Evolutionary conservation across 2,113 vertebrate genomes (phyloP), one percentile per base, ranked within the genome.

Genomic region (Scartelaos histophorus): DNA sequence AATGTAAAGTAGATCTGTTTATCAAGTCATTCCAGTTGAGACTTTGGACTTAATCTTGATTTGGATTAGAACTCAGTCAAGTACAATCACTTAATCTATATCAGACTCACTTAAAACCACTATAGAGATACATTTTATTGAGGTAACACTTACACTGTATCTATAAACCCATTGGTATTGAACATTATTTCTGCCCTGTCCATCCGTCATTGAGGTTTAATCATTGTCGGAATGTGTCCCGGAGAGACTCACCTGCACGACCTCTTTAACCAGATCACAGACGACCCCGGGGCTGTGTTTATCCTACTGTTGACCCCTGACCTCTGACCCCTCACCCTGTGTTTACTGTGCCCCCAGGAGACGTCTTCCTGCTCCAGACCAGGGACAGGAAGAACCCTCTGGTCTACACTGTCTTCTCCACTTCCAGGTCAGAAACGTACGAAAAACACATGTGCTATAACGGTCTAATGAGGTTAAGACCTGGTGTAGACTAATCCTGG

Each of bases 381-480:
- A 90, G 93, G 72, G 97, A 99, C 92, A 94, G 93, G 76, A 96
- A 95, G 82, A 96, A 96, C 79, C 97, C 97, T 0, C 92, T 99
- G 80, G 93, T 99, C 80, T 99, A 99, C 0, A 93, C 95, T 0
- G 85, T 97, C 87, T 99, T 99, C 85, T 95, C 96, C 45, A 98
- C 96, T 25, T 96, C 97, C 91, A 99, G 98, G 96, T 97, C 57
- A 82, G 93, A 87, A 66, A 45, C 35, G 13, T 43, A 45, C 21
- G 22, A 21, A 47, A 47, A 66, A 66, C 65, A 64, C 29, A 38
- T 38, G 29, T 38, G 34, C 17, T 34, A 16, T 61, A 54, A 54
- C 17, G 7, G 51, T 15, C 22, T 61, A 34, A 34, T 58, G 22
- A 13, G 56, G 56, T 29, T 34, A 34, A 34, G 1, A 34, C 5